Conservation (phyloP, 1,140 invertebrate species). For the Meloidogyne chitwoodi region DNA sequence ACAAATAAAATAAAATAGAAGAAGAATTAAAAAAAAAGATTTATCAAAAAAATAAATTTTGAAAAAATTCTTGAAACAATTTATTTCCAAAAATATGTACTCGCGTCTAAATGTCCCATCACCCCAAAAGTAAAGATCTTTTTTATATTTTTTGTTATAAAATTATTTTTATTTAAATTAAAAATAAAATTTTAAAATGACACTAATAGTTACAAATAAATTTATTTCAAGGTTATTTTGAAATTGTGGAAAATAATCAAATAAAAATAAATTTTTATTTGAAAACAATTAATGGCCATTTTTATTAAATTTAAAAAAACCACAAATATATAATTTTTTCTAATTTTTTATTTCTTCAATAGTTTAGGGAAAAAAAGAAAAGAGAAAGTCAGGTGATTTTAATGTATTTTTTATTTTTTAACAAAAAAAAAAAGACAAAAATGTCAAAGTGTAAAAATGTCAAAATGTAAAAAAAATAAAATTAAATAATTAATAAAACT, state of each 20-base stretch:
- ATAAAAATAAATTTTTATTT: background rate
- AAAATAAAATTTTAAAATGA: background rate
- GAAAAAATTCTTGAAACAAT: background rate
- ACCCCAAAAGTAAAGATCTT: too few species aligned
- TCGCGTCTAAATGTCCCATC: too few species aligned
- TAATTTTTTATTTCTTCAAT: background rate
- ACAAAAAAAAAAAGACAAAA: background rate
- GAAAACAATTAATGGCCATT: background rate
- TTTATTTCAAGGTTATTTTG: background rate
- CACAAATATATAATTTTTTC: background rate
- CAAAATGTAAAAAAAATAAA: too few species aligned
- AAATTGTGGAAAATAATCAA: background rate
- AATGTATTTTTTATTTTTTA: background rate
- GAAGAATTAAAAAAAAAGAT: background rate
- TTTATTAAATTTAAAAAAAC: background rate
- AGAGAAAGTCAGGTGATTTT: background rate
- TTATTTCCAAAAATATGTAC: too few species aligned
- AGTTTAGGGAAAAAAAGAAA: background rate
- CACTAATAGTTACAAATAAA: background rate
- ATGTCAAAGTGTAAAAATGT: background rate
- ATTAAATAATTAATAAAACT: too few species aligned
- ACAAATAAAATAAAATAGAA: background rate
- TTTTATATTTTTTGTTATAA: too few species aligned
- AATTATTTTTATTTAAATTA: too few species aligned
- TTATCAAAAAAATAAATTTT: background rate